Percentiles rank a stretch among this genome's conserved stretches.
These are phyloP conservation scores for Aphrocallistes beatrix DNA, from an alignment of 37 sponge, comb jelly and placozoan genomes.

Conservation along the genomic window DNA sequence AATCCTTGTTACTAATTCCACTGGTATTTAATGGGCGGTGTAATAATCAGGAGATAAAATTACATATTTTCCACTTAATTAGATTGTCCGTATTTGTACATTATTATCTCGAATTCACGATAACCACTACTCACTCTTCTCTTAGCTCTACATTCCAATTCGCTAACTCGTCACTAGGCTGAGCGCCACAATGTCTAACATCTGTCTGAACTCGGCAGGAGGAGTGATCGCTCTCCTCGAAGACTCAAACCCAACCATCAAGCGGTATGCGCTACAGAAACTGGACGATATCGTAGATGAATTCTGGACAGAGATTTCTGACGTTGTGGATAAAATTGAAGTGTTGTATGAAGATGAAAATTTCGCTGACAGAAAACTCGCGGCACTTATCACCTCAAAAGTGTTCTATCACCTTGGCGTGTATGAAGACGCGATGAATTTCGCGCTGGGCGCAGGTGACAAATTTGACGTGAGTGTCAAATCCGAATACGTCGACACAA, in stretches of 20 bases:
- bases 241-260: constrained; percentile 61
- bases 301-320: constrained; percentile 97
- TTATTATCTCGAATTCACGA: no score
- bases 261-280: constrained; percentile 76
- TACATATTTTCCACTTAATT: no score
- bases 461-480: constrained; percentile 71
- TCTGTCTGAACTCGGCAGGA: constrained; percentile 35
- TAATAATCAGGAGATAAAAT: no score
- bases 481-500: constrained; percentile 88
- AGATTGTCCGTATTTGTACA: no score
- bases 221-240: constrained; percentile 78
- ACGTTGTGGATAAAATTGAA: constrained; percentile 62
- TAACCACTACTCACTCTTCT: no score
- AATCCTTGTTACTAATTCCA: no score
- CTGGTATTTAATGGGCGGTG: no score
- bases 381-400: constrained; percentile 89
- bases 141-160: no score
- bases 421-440: constrained; percentile 75
- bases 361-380: constrained; percentile 71
- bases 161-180: no score
- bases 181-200: background rate
- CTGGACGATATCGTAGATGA: constrained; percentile 75
- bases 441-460: constrained; percentile 77
- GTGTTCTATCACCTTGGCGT: constrained; percentile 97
- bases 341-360: constrained; percentile 64